Evolutionary conservation across 2,113 vertebrate species (phyloP).

Genomic region (Arothron firmamentum): DNA sequence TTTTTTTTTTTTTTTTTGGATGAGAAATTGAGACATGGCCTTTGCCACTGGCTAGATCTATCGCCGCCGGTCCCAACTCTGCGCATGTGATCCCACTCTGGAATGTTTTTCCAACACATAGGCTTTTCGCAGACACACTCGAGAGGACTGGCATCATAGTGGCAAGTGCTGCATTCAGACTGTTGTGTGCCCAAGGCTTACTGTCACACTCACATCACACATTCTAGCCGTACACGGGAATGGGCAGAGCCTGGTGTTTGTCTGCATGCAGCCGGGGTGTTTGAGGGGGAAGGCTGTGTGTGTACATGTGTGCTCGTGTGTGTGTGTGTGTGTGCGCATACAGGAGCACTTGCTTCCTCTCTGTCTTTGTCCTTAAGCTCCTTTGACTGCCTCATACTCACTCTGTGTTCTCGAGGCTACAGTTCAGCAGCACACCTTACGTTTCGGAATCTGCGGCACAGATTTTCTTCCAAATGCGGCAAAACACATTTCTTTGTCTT

Average conservation of each 20-base stretch:
- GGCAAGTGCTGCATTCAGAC: conserved; percentile 73
- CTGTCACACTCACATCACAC: conserved; percentile 68
- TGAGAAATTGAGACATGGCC: conserved; percentile 66
- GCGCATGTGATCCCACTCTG: conserved; percentile 70
- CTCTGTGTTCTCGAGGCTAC: neutral
- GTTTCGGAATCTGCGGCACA: conserved; percentile 16
- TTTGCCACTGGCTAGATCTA: conserved; percentile 49
- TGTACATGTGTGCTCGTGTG: conserved; percentile 33
- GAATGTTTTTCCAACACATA: conserved; percentile 74
- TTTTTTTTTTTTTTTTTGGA: conserved; percentile 35
- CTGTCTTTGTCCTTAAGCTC: conserved; percentile 63
- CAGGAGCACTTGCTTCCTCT: conserved; percentile 54
- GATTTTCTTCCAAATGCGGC: conserved; percentile 34
- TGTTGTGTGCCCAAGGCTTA: conserved; percentile 63
- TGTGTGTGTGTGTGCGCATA: conserved; percentile 8
- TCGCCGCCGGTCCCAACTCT: conserved; percentile 54
- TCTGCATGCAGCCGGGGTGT: conserved; percentile 34
- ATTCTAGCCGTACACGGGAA: conserved; percentile 71
- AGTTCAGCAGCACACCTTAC: conserved; percentile 14
- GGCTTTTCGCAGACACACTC: conserved; percentile 68
- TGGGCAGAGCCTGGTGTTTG: conserved; percentile 58
- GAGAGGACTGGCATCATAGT: conserved; percentile 70
- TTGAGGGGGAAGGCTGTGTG: conserved; percentile 22
- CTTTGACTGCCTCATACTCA: conserved; percentile 43
- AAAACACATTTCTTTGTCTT: conserved; percentile 50